Evolutionary conservation across 2,797 vertebrate genomes (phyloP).

Genomic region (Acipenser ruthenus): DNA sequence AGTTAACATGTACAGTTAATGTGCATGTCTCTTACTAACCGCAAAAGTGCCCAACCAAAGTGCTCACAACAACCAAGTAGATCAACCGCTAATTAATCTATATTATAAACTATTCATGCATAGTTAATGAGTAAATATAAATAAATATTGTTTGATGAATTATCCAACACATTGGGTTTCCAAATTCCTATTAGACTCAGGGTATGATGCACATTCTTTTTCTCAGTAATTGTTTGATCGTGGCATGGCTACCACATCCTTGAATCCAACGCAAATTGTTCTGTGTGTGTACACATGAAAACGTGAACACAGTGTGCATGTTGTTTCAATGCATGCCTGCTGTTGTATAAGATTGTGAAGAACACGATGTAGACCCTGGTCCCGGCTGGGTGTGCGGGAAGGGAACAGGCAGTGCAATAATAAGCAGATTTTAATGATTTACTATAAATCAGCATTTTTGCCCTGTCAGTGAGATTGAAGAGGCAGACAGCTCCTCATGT

Average conservation of each 20-base stretch:
- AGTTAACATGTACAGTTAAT: no score
- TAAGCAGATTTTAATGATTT: constrained; percentile 99
- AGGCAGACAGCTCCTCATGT: constrained; percentile 94
- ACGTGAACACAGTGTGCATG: constrained; percentile 61
- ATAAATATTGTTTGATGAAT: no score
- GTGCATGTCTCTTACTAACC: no score
- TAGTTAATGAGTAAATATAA: no score
- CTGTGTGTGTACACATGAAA: constrained; percentile 65
- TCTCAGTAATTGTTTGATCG: no score
- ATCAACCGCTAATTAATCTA: no score
- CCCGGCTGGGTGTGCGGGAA: constrained; percentile 65
- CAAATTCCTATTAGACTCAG: no score
- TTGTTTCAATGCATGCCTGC: constrained; percentile 70
- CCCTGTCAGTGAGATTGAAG: constrained; percentile 90
- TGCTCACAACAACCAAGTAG: no score
- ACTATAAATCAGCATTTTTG: constrained; percentile 97
- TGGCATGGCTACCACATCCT: constrained; percentile 53
- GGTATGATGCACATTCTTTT: no score
- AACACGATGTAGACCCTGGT: constrained; percentile 65
- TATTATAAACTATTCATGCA: no score
- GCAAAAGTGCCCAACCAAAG: no score
- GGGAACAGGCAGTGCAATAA: constrained; percentile 87
- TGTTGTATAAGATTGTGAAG: constrained; percentile 67
- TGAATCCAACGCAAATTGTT: constrained; percentile 60
- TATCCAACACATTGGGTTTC: no score